Conservation (phyloP, 2,888 invertebrate genomes). For the Alcis repandata region DNA sequence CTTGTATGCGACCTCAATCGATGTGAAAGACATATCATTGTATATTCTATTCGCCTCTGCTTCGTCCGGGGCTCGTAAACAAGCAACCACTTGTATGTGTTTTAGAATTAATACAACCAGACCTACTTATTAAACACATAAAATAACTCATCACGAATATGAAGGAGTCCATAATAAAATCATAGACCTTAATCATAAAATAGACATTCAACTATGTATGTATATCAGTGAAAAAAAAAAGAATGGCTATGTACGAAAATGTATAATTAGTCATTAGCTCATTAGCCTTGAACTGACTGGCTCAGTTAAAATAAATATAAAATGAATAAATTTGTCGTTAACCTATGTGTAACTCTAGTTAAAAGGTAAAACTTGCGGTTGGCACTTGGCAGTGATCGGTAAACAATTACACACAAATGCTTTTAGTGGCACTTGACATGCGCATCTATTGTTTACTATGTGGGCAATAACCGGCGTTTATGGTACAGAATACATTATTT, state of each 20-base stretch:
- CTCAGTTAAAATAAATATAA: conserved; percentile 9
- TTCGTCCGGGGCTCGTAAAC: conserved; percentile 81
- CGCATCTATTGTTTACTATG: conserved; percentile 66
- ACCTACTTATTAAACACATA: conserved; percentile 14
- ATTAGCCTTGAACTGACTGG: conserved; percentile 1
- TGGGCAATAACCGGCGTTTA: conserved; percentile 36
- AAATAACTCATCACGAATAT: conserved; percentile 28
- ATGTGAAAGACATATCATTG: conserved; percentile 84
- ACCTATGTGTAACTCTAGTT: conserved; percentile 26
- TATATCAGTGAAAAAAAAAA: neutral
- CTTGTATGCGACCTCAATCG: conserved; percentile 82
- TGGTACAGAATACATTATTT: conserved; percentile 32
- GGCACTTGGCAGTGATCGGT: conserved; percentile 59
- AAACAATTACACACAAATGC: conserved; percentile 71
- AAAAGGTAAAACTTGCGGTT: conserved; percentile 52
- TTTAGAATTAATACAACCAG: conserved; percentile 68
- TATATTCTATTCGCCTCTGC: conserved; percentile 81
- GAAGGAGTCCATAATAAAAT: neutral
- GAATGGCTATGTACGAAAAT: neutral
- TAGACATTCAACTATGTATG: neutral
- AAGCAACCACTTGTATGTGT: conserved; percentile 74
- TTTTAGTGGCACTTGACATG: conserved; percentile 67
- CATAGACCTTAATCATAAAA: neutral
- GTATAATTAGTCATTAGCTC: neutral
- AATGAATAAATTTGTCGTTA: conserved; percentile 41